Conservation (phyloP, 2,113 vertebrate species). For the Clarias batrachus region DNA sequence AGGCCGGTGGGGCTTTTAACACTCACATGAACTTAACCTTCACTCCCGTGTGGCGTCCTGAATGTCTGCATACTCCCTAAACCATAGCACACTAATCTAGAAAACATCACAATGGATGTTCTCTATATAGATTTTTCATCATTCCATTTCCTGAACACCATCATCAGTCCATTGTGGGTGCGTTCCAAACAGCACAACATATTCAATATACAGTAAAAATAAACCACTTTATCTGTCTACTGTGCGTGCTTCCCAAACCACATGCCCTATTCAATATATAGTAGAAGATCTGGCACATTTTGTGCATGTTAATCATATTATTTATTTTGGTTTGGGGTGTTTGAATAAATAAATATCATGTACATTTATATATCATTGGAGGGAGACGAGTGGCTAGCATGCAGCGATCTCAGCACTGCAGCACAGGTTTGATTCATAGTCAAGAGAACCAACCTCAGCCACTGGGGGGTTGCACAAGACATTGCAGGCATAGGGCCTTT, state of each 20-base stretch:
- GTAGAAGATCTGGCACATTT: background rate
- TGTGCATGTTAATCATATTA: background rate
- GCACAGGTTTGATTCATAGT: too few relatives aligned
- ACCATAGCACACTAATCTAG: background rate
- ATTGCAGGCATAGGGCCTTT: too few relatives aligned
- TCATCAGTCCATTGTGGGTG: background rate
- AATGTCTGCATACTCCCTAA: conserved; percentile 8
- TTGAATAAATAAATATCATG: background rate
- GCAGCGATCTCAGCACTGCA: too few relatives aligned
- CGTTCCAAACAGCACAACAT: background rate
- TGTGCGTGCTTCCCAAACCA: background rate
- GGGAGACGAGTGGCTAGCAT: too few relatives aligned
- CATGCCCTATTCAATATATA: background rate
- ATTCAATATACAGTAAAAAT: background rate
- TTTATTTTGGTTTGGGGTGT: background rate
- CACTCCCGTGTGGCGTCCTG: background rate
- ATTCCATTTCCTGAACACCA: background rate
- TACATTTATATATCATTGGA: background rate
- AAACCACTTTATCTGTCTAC: background rate
- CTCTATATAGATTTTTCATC: background rate
- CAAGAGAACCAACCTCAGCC: too few relatives aligned
- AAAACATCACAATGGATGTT: background rate
- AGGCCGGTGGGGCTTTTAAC: background rate
- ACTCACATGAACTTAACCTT: conserved; percentile 7
- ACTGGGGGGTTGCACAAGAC: too few relatives aligned